These are phyloP conservation scores for Labia minor DNA, from an alignment of 2,888 invertebrate species.

Conservation along the genomic window DNA sequence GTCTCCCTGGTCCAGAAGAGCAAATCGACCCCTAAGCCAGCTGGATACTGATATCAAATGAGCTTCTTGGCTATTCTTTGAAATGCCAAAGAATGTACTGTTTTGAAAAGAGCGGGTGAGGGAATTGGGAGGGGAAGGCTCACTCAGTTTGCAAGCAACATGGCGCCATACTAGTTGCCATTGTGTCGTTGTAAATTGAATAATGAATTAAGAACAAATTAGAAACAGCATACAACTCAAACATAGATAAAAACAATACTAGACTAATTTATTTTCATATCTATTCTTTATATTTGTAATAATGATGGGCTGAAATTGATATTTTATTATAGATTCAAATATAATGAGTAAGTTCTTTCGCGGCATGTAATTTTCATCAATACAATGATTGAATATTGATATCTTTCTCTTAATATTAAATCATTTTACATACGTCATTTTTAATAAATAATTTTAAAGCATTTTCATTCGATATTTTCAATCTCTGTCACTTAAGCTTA, in stretches of 20 bases:
- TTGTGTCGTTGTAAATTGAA: conserved; percentile 13
- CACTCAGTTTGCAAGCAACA: neutral
- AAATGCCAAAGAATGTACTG: too few species aligned
- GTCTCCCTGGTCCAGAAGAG: too few species aligned
- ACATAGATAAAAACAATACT: neutral
- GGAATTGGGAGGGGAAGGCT: neutral
- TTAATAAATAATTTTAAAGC: neutral
- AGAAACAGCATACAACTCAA: neutral
- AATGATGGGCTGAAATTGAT: neutral
- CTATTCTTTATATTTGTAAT: neutral
- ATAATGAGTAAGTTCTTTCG: conserved; percentile 13
- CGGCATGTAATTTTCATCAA: neutral
- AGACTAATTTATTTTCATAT: neutral
- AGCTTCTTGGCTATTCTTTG: too few species aligned
- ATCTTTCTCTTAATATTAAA: neutral
- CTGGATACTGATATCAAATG: too few species aligned
- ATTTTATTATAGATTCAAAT: neutral
- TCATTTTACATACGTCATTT: neutral
- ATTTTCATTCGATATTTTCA: neutral
- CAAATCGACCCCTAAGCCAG: too few species aligned
- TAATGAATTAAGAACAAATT: neutral
- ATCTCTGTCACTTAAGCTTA: neutral
- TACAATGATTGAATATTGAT: conserved; percentile 3
- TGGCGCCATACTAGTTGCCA: conserved; percentile 1
- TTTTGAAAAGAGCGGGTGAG: too few species aligned